Conservation (phyloP, 2,888 invertebrate genomes). For the Ligdia adustata region DNA sequence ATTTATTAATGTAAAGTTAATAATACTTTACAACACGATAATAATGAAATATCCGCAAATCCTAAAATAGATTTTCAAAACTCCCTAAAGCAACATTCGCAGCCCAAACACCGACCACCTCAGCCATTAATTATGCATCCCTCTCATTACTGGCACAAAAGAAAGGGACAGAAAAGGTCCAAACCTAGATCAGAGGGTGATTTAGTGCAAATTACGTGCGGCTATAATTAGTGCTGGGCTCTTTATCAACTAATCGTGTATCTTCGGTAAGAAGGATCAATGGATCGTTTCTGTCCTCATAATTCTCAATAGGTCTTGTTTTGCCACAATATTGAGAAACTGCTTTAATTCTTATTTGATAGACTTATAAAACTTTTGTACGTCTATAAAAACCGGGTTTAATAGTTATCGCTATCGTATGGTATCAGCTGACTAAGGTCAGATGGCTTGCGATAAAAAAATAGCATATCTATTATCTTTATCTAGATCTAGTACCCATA, state of each 20-base stretch:
- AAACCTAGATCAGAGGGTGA: slow-evolving; percentile 24
- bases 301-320: slow-evolving; percentile 1
- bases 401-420: too few relatives aligned
- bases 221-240: slow-evolving; percentile 23
- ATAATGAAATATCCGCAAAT: slow-evolving; percentile 1
- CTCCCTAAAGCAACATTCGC: slow-evolving; percentile 6
- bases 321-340: too few relatives aligned
- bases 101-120: slow-evolving; percentile 5
- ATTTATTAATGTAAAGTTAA: too few relatives aligned
- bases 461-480: too few relatives aligned
- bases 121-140: slow-evolving; percentile 32
- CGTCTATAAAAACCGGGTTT: too few relatives aligned
- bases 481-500: too few relatives aligned
- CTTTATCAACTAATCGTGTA: slow-evolving; percentile 12
- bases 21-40: background rate
- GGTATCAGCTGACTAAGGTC: too few relatives aligned
- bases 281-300: slow-evolving; percentile 10
- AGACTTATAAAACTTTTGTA: too few relatives aligned
- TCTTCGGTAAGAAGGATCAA: slow-evolving; percentile 19
- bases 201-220: slow-evolving; percentile 33
- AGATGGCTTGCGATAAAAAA: too few relatives aligned
- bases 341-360: too few relatives aligned
- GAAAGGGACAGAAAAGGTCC: slow-evolving; percentile 23
- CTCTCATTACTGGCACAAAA: slow-evolving; percentile 30
- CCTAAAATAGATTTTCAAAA: slow-evolving; percentile 10